A percentile compares a stretch with the other conserved stretches of the same genome.
Evolutionary conservation across 1,140 invertebrate species (phyloP).

Genomic region (Orius insidiosus): DNA sequence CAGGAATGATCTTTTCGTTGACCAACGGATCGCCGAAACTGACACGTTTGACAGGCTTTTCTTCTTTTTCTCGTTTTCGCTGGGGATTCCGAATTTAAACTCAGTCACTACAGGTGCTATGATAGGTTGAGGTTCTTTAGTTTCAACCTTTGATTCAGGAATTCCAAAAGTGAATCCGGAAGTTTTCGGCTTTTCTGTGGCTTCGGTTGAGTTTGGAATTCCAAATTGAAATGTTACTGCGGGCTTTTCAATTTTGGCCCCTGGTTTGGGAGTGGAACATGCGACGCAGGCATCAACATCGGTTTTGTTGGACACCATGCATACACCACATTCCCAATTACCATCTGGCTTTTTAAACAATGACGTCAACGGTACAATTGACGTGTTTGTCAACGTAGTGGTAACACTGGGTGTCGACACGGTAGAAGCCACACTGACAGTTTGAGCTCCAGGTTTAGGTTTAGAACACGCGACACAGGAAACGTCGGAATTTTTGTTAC

Average conservation of each 20-base stretch:
- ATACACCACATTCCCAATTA: slow-evolving; percentile 39
- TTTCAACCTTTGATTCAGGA: background rate
- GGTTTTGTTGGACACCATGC: slow-evolving; percentile 37
- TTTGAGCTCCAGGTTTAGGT: background rate
- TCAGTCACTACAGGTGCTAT: background rate
- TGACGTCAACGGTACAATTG: background rate
- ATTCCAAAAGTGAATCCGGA: slow-evolving; percentile 11
- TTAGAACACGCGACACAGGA: slow-evolving; percentile 11
- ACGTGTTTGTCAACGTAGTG: background rate
- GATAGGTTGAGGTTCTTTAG: background rate
- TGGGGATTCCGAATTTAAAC: background rate
- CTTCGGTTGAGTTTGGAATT: background rate
- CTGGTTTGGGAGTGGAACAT: slow-evolving; percentile 4
- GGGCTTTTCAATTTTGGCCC: background rate
- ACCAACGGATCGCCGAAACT: slow-evolving; percentile 7
- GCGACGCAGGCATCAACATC: slow-evolving; percentile 30
- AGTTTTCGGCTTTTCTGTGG: background rate
- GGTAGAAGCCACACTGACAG: background rate
- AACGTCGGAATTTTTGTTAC: slow-evolving; percentile 10
- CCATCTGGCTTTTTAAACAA: slow-evolving; percentile 29
- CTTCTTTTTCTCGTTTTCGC: background rate
- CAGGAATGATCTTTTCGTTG: background rate
- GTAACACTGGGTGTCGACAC: no score
- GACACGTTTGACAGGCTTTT: slow-evolving; percentile 9
- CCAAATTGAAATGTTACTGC: no score